Evolutionary conservation across 2,888 invertebrate genomes (phyloP), one percentile per base, ranked within the genome.

Genomic region (Thumatha senex): DNA sequence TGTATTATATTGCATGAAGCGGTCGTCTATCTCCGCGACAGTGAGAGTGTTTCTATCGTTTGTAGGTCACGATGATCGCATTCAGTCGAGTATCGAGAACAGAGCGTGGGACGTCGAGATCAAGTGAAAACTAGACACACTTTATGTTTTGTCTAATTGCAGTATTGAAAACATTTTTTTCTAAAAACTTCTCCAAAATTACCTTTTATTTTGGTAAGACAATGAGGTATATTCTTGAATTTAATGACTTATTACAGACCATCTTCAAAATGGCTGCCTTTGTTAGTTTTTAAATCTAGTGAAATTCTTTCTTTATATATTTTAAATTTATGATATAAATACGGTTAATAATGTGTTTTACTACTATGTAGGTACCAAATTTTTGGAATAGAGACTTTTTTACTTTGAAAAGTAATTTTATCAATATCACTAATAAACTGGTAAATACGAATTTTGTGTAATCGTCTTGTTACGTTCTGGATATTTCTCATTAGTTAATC

Each of bases 31-130:
- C 48, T 67, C 67, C 10, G 70, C 67, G 74, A 76, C 78, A 88
- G 89, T 85, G 89, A 89, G 89, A 89, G 89, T 87, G 77, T 81
- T 79, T 78, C 78, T 76, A 68, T 56, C 56, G 70, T 84, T 84
- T 78, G 82, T 89, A 80, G 90, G 90, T 84, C 88, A 76, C 66
- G 71, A 78, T 73, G 77, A 80, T 81, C 80, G 69, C 77, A 67
- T 72, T 70, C 58, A 57, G 62, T 56, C 12, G 46, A 54, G 46
- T 59, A 56, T 49, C 51, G 41, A 54, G 53, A 40, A 43, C 45
- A 40, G 46, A 61, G 67, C 76, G 78, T 79, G 78, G 70, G 76
- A 78, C 66, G 70, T 67, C 72, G 71, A 61, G 67, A 63, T 48
- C 70, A 72, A 81, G 85, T 77, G 84, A 87, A 87, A 86, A 80